Base-by-base conservation (phyloP, 2,113 vertebrate genomes). In the Nothobranchius furzeri region DNA sequence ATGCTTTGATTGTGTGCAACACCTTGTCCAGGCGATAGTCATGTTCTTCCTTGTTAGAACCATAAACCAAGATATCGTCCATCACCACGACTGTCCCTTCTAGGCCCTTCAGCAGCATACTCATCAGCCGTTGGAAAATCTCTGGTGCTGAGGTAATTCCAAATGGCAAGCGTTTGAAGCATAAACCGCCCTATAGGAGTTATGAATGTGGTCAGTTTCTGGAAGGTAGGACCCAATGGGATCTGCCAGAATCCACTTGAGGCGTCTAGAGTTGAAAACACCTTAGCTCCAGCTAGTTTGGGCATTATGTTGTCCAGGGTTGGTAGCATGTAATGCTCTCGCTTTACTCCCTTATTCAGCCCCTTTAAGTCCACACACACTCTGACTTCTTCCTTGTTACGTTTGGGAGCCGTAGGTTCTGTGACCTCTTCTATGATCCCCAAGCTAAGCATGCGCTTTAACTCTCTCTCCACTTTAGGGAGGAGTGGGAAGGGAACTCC, bases 241-340 rank as follows among this genome's bases (percentile, higher is more conserved):
- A 62, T 62, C 17, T 62, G 47, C n/a, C 30, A 62, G 11, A 49
- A 50, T 25, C 0, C 60, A 51, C 60, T 51, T 12, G 60, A 63
- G 1, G 4, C 30, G 15, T 49, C 30, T 3, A 61, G 0, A 13
- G 48, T 42, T 2, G 59, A 61, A 9, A 61, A 61, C 7, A 61
- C 24, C 3, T 7, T 51, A 4, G 2, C 48, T 40, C 0, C n/a
- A 10, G 47, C 15, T 8, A 63, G 35, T 12, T 51, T 50, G 11
- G 30, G 60, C 13, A 47, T 20, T 7, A 63, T 63, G 35, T 51
- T 43, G 3, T 25, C 42, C 2, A 35, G 1, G 25, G 58, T 35
- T 7, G 24, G 58, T 6, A 60, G 14, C 1, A 25, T 47, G 3
- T 15, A 47, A 2, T n/a, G 14, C 9, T 60, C 56, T 7, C 3